phyloP scores from a whole-genome alignment of 2,113 vertebrate species.

The Rhea americana region DNA sequence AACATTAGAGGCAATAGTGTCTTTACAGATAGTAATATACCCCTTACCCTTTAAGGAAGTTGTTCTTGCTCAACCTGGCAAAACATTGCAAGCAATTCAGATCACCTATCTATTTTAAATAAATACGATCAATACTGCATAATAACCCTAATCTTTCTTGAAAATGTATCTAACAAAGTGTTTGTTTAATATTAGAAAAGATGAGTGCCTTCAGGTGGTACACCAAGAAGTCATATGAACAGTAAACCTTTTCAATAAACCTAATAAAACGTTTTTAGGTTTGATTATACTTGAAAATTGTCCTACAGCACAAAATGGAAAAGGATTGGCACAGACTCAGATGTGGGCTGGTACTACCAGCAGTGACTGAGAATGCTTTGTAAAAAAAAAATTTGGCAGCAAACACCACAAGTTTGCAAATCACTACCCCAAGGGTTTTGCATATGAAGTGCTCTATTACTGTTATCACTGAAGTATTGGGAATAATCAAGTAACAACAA shows the following conservation, averaged over 20 bases:
- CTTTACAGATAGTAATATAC: background rate
- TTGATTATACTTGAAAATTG: background rate
- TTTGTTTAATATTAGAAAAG: background rate
- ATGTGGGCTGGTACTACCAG: background rate
- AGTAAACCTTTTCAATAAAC: background rate
- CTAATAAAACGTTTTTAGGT: background rate
- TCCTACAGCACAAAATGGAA: conserved; percentile 9
- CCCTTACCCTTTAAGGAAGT: background rate
- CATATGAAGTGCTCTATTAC: conserved; percentile 41
- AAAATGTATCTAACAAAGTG: background rate
- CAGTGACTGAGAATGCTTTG: background rate
- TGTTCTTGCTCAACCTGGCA: background rate
- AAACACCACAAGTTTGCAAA: conserved; percentile 32
- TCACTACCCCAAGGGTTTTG: conserved; percentile 43
- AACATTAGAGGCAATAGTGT: background rate
- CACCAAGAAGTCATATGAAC: background rate
- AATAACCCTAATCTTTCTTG: background rate
- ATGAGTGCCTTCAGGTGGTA: background rate
- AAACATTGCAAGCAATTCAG: background rate
- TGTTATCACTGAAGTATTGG: conserved; percentile 50
- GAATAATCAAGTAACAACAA: conserved; percentile 43
- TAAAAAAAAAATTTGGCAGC: conserved; percentile 37
- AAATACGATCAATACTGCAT: background rate
- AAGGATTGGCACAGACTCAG: background rate
- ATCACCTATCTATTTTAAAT: background rate